Base-by-base conservation (phyloP, 2,113 vertebrate species). In the Serinus canaria region DNA sequence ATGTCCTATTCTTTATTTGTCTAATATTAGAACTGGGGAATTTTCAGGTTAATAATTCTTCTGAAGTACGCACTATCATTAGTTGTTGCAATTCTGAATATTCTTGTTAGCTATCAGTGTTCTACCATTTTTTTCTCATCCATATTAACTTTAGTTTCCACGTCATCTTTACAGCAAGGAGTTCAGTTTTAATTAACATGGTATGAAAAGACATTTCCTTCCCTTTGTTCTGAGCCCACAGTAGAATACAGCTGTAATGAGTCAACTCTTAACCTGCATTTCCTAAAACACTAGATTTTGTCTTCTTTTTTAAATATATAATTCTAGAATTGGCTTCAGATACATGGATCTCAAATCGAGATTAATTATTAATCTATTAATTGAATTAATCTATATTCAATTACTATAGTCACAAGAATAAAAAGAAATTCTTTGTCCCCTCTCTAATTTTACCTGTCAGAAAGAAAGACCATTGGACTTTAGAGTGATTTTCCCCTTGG, bases 241-340 rank as follows among this genome's bases (percentile, higher is more conserved):
- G n/a, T 15, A 77, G 44, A 94, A 90, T 85, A 83, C 49, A 72
- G 6, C 28, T 66, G 10, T 35, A 70, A 69, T 50, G 56, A 93
- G 35, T 83, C 59, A 86, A 35, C 12, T 74, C 39, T 55, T 49
- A 67, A n/a, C 25, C 43, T 90, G 27, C 27, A 55, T 89, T 90
- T 89, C 74, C 33, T 72, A 76, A 83, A 89, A 28, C 39, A 56
- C 17, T 66, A 15, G 9, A 2, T 16, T 90, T 93, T 78, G 6
- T 50, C 50, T 83, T 30, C 2, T 16, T 80, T 94, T 90, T 43
- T 74, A 83, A 92, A 89, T 68, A 89, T 21, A 7, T 64, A 49
- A 74, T 74, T 89, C 46, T 91, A 78, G 82, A 94, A 93, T 77
- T 67, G 66, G 31, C 56, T 76, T 95, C 80, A 92, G 88, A 79